Evolutionary conservation across 2,888 invertebrate species (phyloP), one percentile per base, ranked within the genome.

Genomic region (Diloba caeruleocephala): DNA sequence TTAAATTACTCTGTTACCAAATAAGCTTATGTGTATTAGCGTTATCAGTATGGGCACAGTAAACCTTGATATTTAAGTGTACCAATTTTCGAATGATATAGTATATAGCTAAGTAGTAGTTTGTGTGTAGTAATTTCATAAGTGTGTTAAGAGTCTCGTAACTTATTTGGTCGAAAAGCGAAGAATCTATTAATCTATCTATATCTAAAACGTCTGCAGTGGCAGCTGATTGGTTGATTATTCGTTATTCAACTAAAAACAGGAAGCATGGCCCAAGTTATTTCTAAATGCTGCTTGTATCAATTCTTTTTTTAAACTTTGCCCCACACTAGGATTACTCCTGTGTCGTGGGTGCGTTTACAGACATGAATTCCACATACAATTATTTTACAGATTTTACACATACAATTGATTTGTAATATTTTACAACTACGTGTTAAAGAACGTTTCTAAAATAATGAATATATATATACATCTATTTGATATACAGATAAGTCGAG

Each of bases 31-130:
- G 19, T 31, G 42, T 12, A 25, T 36, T 36, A 26, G 25, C 9
- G 9, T 7, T 39, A 32, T 21, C 3, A 9, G 9, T n/a, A 9
- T 26, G 42, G 37, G 28, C 52, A 60, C 60, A 60, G 25, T 13
- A 38, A 17, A 25, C 9, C 13, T 44, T 10, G 14, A 38, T 59
- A 52, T 23, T 26, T 5, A 53, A 60, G 17, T 44, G 33, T 61
- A 53, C 41, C 51, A 60, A 59, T 53, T 39, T 61, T 39, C 7
- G 7, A 28, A 38, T 31, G 25, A 29, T 31, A 14, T 38, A 9
- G 5, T 8, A n/a, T 23, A 26, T 31, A 31, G 13, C 9, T 25
- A 36, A 31, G 28, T 25, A 34, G 37, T 60, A 21, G 21, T 34
- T 14, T 32, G 43, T 34, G 28, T 43, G 25, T 17, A 45, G 13